Base-by-base conservation (phyloP, 2,888 invertebrate genomes). In the Athalia rosae region DNA sequence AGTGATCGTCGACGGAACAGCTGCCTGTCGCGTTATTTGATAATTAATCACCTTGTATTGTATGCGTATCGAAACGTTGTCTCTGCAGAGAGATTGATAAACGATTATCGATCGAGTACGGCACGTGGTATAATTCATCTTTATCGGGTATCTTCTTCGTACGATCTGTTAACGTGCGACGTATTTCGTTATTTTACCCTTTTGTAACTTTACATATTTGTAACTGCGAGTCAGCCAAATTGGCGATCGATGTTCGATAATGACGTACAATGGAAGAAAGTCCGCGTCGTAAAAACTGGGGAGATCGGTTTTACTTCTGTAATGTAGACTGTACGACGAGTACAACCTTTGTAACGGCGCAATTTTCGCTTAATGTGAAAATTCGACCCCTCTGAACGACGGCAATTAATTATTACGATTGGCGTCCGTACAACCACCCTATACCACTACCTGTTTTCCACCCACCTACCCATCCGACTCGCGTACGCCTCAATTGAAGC, bases 331-430 rank as follows among this genome's bases (percentile, higher is more conserved):
- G 28, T 28, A 28, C 28, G 28, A 28, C 28, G 1, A 28, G 28
- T 28, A 28, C 28, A 28, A 28, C 28, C 28, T 28, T 28, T 2
- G 28, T 28, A 7, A 62, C 41, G 62, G 8, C 62, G 28, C 28
- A 28, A 28, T 4, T 62, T 62, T 3, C 11, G 28, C 3, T n/a
- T 47, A 11, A 45, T 53, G 53, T 53, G 48, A 28, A 67, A 53
- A 67, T 8, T 15, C 28, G 41, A 67, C 28, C 67, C 63, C 7
- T 3, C 28, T 9, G 8, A 4, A 28, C 50, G n/a, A 11, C 28
- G 67, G 67, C 28, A 67, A 67, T 67, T 67, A 50, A 50, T 67
- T 67, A 67, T 67, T 11, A 67, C 15, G 11, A 63, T 63, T 45
- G 43, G 28, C 63, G 45, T 63, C 9, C 8, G 28, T 61, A 61